Evolutionary conservation across 2,888 invertebrate genomes (phyloP).

Genomic region (Synanthedon vespiformis): DNA sequence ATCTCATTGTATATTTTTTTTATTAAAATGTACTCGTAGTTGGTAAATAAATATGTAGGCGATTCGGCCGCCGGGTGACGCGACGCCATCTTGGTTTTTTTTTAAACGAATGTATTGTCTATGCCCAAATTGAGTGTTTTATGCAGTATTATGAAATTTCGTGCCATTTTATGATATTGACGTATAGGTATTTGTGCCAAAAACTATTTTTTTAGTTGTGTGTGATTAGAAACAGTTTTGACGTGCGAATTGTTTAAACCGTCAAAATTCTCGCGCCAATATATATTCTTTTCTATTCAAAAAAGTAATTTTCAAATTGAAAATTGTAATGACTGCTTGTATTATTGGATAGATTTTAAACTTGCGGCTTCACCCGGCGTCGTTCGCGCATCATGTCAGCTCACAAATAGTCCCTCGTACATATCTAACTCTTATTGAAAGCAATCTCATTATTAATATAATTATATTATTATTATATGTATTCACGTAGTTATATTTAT

Average conservation of each 20-base stretch:
- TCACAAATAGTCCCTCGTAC: constrained; percentile 48
- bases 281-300: background rate
- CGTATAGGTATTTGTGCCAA: constrained; percentile 25
- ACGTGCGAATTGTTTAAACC: no score
- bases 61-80: constrained; percentile 17
- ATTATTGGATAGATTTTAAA: background rate
- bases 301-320: background rate
- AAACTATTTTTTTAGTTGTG: constrained; percentile 14
- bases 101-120: background rate
- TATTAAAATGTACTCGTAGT: background rate
- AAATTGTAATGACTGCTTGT: background rate
- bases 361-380: constrained; percentile 30
- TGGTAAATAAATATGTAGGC: constrained; percentile 4
- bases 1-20: constrained; percentile 35
- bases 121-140: background rate
- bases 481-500: constrained; percentile 35
- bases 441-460: constrained; percentile 56
- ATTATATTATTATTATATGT: constrained; percentile 30
- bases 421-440: constrained; percentile 47
- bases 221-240: no score
- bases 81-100: constrained; percentile 6
- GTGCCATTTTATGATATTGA: constrained; percentile 25
- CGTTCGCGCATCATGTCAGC: constrained; percentile 21
- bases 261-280: background rate
- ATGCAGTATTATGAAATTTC: constrained; percentile 26